Base-by-base conservation (phyloP, 2,888 invertebrate species). In the Pomacea canaliculata region DNA sequence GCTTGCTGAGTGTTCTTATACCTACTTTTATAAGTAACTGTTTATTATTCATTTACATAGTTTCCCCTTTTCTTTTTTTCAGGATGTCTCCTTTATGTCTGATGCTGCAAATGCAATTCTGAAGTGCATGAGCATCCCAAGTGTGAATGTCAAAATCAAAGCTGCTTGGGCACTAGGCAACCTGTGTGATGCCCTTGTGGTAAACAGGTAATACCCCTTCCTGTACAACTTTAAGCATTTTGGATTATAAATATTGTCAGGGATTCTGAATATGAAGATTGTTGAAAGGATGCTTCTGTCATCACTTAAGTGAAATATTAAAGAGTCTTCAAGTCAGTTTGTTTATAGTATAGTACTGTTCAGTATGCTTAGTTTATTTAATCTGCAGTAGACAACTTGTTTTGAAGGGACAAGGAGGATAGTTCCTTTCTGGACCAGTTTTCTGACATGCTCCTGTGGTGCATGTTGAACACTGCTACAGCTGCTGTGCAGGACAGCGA, bases 121-220 rank as follows among this genome's bases (percentile, higher is more conserved):
- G 67, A 63, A 63, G 23, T 92, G 94, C 0, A 92, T 94, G 0
- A 90, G 95, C 70, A 91, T 93, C 3, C 95, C 92, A 0, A 94
- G 94, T 82, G 89, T 94, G 46, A 93, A 93, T 5, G 95, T 96
- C 0, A 92, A 95, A 48, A 93, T 94, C 0, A 96, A 96, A 90
- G 94, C 95, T 0, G 94, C 95, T 0, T 97, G 97, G 97, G 94
- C 96, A 0, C 92, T 97, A 79, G 97, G 95, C 0, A 97, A 96
- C 89, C 93, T 97, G 12, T 95, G 95, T 85, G 96, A 96, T 88
- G 95, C 95, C 1, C 92, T 97, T 0, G 93, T 95, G 2, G 92
- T 94, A 59, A 94, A 94, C 88, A 93, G 93, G 94, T 95, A 89
- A 92, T 91, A 63, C 19, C 16, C 3, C 19, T 23, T 23, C 23